Evolutionary conservation across 1,140 invertebrate species (phyloP), one percentile per base, ranked within the genome.

Genomic region (Drosophila hydei): DNA sequence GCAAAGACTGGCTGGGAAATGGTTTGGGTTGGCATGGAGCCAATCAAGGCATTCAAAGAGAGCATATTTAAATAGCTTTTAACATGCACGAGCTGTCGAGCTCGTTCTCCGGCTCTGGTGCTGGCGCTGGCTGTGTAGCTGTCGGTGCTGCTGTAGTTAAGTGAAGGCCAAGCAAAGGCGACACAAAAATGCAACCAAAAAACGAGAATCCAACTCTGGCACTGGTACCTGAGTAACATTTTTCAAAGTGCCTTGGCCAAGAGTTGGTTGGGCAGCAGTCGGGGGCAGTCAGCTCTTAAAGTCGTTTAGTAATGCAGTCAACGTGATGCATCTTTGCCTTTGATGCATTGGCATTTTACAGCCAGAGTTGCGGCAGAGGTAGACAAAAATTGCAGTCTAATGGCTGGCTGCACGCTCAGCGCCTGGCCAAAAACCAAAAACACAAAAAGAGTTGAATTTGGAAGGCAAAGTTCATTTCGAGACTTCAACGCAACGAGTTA

Each of bases 31-130:
- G 71, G 62, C 83, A 78, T 68, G 75, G 50, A 88, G 81, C 81
- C 81, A 87, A 87, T 87, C 81, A 87, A 88, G 83, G 79, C 78
- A 87, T 87, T 87, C 81, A 87, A 78, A 87, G 81, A 87, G 81
- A 87, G 81, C 83, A 87, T 87, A 87, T 88, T 87, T 87, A 87
- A 87, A 87, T 87, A 87, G 81, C 83, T 87, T 88, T 87, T 88
- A 87, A 75, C 81, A 85, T 81, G 81, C 83, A 85, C 83, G 83
- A 85, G 77, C 78, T 81, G 81, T 87, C 81, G 81, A 71, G 48
- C 43, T 25, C 25, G 25, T 27, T 27, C 25, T 27, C 25, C 7
- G 4, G 7, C 27, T 30, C 14, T 21, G 9, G 38, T 18, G 25
- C 8, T 38, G 23, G 16, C 8, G 4, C n/a, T 38, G 16, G 6